Conservation (phyloP, 1,140 invertebrate species). For the Leptinotarsa undecemlineata region DNA sequence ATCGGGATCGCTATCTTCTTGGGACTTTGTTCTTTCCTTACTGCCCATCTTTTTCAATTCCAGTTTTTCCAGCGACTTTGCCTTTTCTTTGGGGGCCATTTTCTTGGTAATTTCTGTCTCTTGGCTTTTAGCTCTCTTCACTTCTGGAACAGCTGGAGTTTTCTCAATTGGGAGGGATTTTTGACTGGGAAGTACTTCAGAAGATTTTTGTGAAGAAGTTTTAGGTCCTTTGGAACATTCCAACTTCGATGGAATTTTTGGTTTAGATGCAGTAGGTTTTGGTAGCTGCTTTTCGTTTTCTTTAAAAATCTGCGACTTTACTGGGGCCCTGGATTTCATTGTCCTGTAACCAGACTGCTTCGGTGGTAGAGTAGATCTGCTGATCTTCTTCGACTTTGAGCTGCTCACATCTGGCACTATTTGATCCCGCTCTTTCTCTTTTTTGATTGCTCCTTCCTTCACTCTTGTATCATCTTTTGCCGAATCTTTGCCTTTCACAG, state of each 20-base stretch:
- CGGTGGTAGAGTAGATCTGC: conserved; percentile 24
- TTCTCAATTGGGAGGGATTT: conserved; percentile 58
- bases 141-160: conserved; percentile 59
- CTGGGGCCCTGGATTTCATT: conserved; percentile 32
- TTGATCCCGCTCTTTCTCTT: conserved; percentile 57
- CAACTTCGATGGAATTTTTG: conserved; percentile 24
- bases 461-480: conserved; percentile 25
- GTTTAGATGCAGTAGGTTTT: conserved; percentile 7
- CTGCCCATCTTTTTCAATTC: conserved; percentile 63
- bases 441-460: conserved; percentile 6
- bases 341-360: conserved; percentile 24
- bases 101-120: conserved; percentile 62
- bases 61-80: conserved; percentile 67
- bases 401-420: conserved; percentile 62
- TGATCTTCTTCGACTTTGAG: conserved; percentile 40
- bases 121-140: conserved; percentile 66
- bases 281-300: not conserved
- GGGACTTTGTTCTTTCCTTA: conserved; percentile 69
- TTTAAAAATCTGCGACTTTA: conserved; percentile 23
- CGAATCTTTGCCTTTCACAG: conserved; percentile 3
- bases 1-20: conserved; percentile 69
- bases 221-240: conserved; percentile 5
- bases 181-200: conserved; percentile 19
- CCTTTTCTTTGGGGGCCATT: conserved; percentile 65
- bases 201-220: conserved; percentile 28